Conservation (phyloP, 2,113 vertebrate species). For the Callospermophilus lateralis region DNA sequence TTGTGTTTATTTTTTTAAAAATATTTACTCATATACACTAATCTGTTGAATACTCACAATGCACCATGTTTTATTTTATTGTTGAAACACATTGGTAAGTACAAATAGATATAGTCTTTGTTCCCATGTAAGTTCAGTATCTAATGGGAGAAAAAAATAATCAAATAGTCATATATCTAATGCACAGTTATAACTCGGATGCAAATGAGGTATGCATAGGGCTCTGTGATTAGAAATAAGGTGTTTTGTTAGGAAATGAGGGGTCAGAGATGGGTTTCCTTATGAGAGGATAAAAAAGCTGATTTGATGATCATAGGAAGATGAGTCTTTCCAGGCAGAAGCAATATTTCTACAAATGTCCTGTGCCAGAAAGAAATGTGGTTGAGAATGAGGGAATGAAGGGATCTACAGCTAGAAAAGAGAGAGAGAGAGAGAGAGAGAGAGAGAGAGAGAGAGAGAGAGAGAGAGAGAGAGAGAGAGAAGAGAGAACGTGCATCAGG, state of each 20-base stretch:
- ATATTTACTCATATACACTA: background rate
- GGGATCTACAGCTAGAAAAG: background rate
- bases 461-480: background rate
- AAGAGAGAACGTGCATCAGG: background rate
- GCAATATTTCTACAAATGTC: background rate
- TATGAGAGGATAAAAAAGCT: background rate
- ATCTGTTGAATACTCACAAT: background rate
- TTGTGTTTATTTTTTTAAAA: background rate
- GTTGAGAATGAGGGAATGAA: background rate
- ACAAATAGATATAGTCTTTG: background rate
- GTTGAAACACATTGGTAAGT: background rate
- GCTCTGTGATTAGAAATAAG: background rate
- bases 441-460: no score
- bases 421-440: background rate
- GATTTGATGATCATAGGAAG: background rate
- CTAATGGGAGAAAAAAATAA: background rate
- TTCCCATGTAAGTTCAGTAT: background rate
- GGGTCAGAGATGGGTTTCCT: background rate
- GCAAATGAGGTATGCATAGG: background rate
- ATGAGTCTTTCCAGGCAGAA: background rate
- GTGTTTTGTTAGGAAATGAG: background rate
- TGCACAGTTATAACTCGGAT: background rate
- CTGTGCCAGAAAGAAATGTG: background rate
- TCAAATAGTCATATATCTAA: background rate
- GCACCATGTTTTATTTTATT: background rate